Conservation (phyloP, 1,140 invertebrate genomes). For the Eufriesea mexicana region DNA sequence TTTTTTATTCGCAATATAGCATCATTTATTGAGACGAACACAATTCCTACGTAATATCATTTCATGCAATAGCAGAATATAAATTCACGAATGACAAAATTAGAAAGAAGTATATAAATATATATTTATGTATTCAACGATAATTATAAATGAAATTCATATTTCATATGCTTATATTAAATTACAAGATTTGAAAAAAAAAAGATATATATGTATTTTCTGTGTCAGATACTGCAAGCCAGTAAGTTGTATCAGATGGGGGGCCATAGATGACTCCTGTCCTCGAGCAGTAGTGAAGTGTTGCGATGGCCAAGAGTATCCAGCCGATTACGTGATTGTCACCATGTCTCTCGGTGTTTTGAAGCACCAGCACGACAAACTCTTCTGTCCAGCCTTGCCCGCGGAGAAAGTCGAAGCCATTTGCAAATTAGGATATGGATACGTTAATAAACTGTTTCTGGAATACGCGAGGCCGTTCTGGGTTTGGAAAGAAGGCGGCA, state of each 20-base stretch:
- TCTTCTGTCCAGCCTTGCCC: conserved; percentile 91
- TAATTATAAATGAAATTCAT: no score
- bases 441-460: conserved; percentile 91
- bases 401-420: conserved; percentile 89
- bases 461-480: conserved; percentile 91
- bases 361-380: conserved; percentile 87
- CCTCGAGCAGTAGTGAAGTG: conserved; percentile 85
- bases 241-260: conserved; percentile 85
- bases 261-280: conserved; percentile 80
- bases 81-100: no score
- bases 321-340: conserved; percentile 90
- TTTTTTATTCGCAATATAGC: no score
- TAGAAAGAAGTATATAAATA: no score
- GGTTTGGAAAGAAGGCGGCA: conserved; percentile 85
- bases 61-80: no score
- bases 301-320: conserved; percentile 88
- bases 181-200: no score
- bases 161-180: no score
- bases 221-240: conserved; percentile 85
- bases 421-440: conserved; percentile 87
- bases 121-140: no score
- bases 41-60: no score
- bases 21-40: no score
- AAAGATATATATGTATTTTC: no score
- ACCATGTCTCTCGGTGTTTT: conserved; percentile 93